Evolutionary conservation across 2,888 invertebrate genomes (phyloP).

Genomic region (Pterobdella sp.): DNA sequence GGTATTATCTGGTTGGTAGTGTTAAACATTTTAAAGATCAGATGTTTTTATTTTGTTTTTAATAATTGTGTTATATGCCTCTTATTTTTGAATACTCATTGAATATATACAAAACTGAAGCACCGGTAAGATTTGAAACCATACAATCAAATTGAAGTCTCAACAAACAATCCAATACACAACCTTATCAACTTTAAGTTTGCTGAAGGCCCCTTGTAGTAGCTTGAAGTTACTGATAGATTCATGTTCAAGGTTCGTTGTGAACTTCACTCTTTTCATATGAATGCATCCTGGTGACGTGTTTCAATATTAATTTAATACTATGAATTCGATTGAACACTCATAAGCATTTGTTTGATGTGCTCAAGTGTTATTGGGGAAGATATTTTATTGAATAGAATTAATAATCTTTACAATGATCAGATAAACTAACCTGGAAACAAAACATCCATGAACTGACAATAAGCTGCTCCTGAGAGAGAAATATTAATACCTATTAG

Average conservation of each 20-base stretch:
- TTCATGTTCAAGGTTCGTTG: slow-evolving; percentile 95
- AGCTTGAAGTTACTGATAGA: slow-evolving; percentile 99
- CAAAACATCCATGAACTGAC: slow-evolving; percentile 98
- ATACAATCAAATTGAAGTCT: not conserved
- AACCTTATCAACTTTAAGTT: slow-evolving; percentile 96
- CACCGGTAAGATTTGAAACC: not conserved
- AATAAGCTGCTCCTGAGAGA: slow-evolving; percentile 73
- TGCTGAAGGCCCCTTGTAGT: slow-evolving; percentile 89
- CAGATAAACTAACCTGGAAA: slow-evolving; percentile 63
- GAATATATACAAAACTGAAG: too few relatives aligned
- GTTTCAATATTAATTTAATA: not conserved
- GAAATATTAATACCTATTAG: slow-evolving; percentile 2
- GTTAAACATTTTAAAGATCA: not conserved
- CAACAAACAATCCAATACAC: not conserved
- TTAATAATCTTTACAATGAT: not conserved
- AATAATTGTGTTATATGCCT: not conserved
- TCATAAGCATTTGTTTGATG: not conserved
- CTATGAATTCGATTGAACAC: not conserved
- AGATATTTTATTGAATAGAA: not conserved
- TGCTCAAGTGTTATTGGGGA: not conserved
- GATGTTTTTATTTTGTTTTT: not conserved
- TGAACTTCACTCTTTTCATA: slow-evolving; percentile 92
- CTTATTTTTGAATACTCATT: too few relatives aligned
- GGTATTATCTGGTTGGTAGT: slow-evolving; percentile 99
- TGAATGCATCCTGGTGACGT: slow-evolving; percentile 49